Evolutionary conservation across 1,140 invertebrate genomes (phyloP), one percentile per base, ranked within the genome.

Genomic region (Cydia strobilella): DNA sequence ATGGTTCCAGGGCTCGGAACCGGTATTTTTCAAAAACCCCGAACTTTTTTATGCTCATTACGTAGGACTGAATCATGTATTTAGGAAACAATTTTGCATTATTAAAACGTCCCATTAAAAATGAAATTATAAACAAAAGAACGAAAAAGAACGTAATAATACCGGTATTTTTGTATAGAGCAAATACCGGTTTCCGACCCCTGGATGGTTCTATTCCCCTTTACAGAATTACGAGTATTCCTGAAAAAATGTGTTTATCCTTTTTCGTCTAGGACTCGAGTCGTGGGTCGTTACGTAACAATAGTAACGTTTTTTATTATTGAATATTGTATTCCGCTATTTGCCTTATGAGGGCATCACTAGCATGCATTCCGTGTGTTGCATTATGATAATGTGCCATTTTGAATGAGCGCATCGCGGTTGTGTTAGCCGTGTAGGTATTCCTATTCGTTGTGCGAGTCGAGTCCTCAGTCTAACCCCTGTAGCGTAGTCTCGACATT

Each of bases 301-400:
- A 59, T 23, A 23, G 20, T 23, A 54, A 18, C n/a, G 18, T 31
- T 75, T 75, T 62, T 72, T 74, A 76, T 77, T 79, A 76, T 77
- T 79, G 75, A 79, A 79, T 82, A 82, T 79, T 75, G 76, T n/a
- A 76, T 82, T 82, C 77, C 76, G 81, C 73, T 75, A 84, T 82
- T 83, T 83, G 72, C 85, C 81, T 82, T 86, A 86, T 82, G 77
- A 78, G 79, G 84, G 77, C 83, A 87, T 88, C 77, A 80, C 81
- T 84, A 85, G 80, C 81, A 87, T 89, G 80, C 81, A 87, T 89
- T 88, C 84, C 85, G 75, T 80, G 80, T 85, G 80, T 82, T 86
- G 82, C 84, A 88, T 90, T 87, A 89, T 87, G 84, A 87, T 90
- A 90, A 90, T 90, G 81, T 84, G 84, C 85, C 84, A 90, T 90